phyloP scores from a whole-genome alignment of 2,113 vertebrate genomes.

The Sylvietta virens region DNA sequence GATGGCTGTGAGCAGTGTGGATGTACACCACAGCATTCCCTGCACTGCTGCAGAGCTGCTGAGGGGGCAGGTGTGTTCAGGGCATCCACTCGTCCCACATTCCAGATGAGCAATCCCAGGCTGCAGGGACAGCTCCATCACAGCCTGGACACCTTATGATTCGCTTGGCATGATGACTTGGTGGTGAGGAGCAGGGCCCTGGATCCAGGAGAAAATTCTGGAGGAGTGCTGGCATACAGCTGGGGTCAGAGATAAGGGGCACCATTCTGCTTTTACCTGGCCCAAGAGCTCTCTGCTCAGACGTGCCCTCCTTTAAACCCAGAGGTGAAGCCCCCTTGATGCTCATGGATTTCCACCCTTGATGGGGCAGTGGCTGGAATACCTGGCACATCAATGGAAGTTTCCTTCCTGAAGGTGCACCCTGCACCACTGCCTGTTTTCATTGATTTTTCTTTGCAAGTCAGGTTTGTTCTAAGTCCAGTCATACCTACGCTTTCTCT shows the following conservation, averaged over 20 bases:
- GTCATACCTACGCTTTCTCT: neutral
- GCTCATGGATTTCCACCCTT: neutral
- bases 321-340: neutral
- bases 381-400: neutral
- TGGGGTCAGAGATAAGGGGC: neutral
- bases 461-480: neutral
- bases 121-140: neutral
- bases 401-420: neutral
- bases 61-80: neutral
- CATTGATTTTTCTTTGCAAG: neutral
- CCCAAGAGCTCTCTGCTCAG: neutral
- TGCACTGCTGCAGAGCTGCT: neutral
- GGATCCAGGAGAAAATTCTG: neutral
- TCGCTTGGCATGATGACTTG: neutral
- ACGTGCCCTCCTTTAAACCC: neutral
- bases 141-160: neutral
- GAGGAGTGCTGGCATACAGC: neutral
- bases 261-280: neutral
- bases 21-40: neutral
- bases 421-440: neutral
- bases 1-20: neutral
- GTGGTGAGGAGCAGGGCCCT: neutral
- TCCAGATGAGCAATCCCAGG: neutral
- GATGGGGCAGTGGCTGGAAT: neutral
- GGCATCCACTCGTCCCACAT: rapidly evolving